phyloP scores from a whole-genome alignment of 2,797 vertebrate species.

The Falco novaeseelandiae region DNA sequence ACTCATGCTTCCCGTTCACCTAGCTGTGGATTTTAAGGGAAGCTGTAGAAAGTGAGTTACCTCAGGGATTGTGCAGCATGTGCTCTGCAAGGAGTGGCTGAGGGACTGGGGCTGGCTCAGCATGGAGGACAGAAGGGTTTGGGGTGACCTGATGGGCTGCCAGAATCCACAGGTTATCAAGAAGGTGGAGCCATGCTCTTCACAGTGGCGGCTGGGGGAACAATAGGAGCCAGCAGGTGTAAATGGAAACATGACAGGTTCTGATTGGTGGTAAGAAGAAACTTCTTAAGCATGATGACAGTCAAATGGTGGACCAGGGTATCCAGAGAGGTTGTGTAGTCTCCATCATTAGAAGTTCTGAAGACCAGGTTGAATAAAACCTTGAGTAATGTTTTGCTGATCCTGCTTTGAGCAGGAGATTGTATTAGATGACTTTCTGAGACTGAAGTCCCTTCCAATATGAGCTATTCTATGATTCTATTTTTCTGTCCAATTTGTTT shows the following conservation, averaged over 20 bases:
- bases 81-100: background rate
- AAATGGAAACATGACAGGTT: background rate
- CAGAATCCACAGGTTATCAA: background rate
- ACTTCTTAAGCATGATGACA: background rate
- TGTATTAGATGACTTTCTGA: background rate
- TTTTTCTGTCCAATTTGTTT: background rate
- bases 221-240: background rate
- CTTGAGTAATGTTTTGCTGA: background rate
- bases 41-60: background rate
- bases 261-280: background rate
- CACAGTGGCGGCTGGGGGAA: background rate
- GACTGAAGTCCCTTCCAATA: background rate
- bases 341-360: background rate
- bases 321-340: background rate
- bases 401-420: background rate
- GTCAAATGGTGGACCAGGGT: background rate
- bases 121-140: background rate
- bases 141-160: background rate
- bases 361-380: background rate
- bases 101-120: background rate
- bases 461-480: background rate
- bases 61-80: background rate
- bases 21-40: accelerated
- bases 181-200: background rate
- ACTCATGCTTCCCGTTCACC: background rate